Evolutionary conservation across 2,113 vertebrate genomes (phyloP).

Genomic region (Oryctolagus cuniculus): mOryCun1.1 NC_091448.1:31663001-31663500

Average conservation of each 20-base stretch:
- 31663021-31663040: not conserved
- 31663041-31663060: not conserved
- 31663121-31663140: slow-evolving; percentile 16
- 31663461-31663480: not conserved
- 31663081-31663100: slow-evolving; percentile 1
- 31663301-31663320: not conserved
- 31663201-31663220: not conserved
- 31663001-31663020: slow-evolving; percentile 41
- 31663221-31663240: not conserved
- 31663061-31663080: slow-evolving; percentile 37
- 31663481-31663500: not conserved
- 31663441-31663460: not conserved
- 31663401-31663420: not conserved
- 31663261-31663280: not conserved
- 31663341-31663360: not conserved
- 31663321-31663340: not conserved
- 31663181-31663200: not conserved
- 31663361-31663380: not conserved
- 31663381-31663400: not conserved
- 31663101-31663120: not conserved
- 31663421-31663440: not conserved
- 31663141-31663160: not conserved
- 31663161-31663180: slow-evolving; percentile 35
- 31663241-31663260: not conserved
- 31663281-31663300: not conserved